These are phyloP conservation scores for Acrossocheilus fasciatus DNA, from an alignment of 2,797 vertebrate genomes.

Conservation along the genomic window DNA sequence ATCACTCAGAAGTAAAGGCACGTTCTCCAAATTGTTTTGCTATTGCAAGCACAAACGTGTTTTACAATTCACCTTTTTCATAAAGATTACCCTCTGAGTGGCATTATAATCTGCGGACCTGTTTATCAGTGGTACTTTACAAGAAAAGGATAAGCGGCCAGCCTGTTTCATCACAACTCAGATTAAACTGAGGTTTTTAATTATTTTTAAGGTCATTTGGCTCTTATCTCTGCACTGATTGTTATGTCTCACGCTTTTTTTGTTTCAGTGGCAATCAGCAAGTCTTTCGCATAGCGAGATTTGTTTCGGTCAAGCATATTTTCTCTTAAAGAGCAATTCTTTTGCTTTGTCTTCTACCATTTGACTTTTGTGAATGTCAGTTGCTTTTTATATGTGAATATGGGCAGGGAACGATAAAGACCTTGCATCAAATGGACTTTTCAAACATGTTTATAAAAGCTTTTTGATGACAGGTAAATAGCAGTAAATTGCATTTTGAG, in stretches of 20 bases:
- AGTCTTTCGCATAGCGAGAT: neutral
- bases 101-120: slow-evolving; percentile 18
- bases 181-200: slow-evolving; percentile 26
- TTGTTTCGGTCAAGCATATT: slow-evolving; percentile 39
- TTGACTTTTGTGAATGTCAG: slow-evolving; percentile 60
- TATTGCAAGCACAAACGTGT: neutral
- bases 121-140: slow-evolving; percentile 31
- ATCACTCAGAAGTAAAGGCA: neutral
- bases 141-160: slow-evolving; percentile 16
- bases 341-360: slow-evolving; percentile 32
- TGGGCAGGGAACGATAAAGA: slow-evolving; percentile 46
- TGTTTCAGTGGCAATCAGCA: neutral
- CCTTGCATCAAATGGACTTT: slow-evolving; percentile 56
- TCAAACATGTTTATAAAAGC: slow-evolving; percentile 63
- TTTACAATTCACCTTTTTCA: slow-evolving; percentile 20
- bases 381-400: slow-evolving; percentile 46
- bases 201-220: slow-evolving; percentile 42
- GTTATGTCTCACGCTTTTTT: slow-evolving; percentile 2
- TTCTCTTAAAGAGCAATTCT: slow-evolving; percentile 43
- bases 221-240: slow-evolving; percentile 23
- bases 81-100: slow-evolving; percentile 25
- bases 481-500: slow-evolving; percentile 61
- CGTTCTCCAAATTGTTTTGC: neutral
- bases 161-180: slow-evolving; percentile 28
- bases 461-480: slow-evolving; percentile 67